Evolutionary conservation across 2,888 invertebrate species (phyloP), one percentile per base, ranked within the genome.

Genomic region (Iphiclides podalirius): DNA sequence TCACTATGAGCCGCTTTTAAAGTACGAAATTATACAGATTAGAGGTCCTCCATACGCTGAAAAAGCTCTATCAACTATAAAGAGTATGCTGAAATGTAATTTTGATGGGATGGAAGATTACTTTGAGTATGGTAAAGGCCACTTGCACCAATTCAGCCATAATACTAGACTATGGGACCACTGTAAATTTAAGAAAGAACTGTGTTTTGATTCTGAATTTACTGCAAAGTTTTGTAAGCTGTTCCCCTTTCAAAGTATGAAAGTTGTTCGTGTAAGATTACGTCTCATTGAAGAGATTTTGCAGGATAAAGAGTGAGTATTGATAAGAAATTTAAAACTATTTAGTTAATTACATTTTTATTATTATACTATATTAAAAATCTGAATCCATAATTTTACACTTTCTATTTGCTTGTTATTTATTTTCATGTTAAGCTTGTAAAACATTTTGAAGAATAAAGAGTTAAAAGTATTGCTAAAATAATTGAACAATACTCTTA

Each of bases 211-310:
- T 72, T 70, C 82, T 56, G 83, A 90, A 34, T 96, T 96, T 82
- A 91, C 95, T 49, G 91, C 92, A 47, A 92, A 91, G 56, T 93
- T 95, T 83, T 97, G 96, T 85, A 92, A 91, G 71, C 85, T 95
- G 60, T 96, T 96, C 77, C 96, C 96, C 8, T 94, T 96, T 76
- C 96, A 96, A 75, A 94, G 94, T 58, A 94, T 96, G 94, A 97
- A 96, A 79, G 91, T 95, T 55, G 96, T 96, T 15, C 90, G 96
- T 52, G 77, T 96, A 63, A 90, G 96, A 54, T 89, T 96, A 61
- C 90, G 91, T 52, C 90, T 94, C 9, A 92, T 94, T 38, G 93
- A 94, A 67, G 90, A 91, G 54, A 82, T 96, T 43, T 83, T 96
- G 47, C 88, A 92, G 58, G 94, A 94, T 74, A 88, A 91, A 79